These are phyloP conservation scores for Phasia obesa DNA, from an alignment of 2,888 invertebrate genomes.

Conservation along the genomic window DNA sequence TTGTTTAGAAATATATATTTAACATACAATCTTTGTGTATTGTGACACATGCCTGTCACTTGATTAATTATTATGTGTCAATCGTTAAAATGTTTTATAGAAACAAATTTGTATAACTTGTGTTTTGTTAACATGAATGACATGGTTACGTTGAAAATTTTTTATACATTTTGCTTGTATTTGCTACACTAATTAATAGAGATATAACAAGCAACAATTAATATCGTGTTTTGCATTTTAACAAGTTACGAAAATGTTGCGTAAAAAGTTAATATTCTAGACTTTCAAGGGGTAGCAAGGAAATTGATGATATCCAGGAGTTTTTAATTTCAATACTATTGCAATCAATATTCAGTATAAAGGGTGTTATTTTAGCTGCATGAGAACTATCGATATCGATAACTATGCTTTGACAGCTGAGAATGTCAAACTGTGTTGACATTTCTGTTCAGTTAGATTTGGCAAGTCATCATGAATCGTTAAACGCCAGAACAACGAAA, in stretches of 20 bases:
- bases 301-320: background rate
- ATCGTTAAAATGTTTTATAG: slow-evolving; percentile 17
- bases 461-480: too few relatives aligned
- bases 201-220: background rate
- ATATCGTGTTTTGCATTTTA: slow-evolving; percentile 2
- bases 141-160: slow-evolving; percentile 2
- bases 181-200: background rate
- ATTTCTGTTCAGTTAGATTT: too few relatives aligned
- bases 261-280: background rate
- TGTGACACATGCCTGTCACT: slow-evolving; percentile 58
- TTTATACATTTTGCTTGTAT: background rate
- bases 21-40: slow-evolving; percentile 23
- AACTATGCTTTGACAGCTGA: too few relatives aligned
- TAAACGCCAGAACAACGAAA: too few relatives aligned
- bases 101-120: slow-evolving; percentile 8
- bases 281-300: background rate
- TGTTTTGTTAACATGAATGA: slow-evolving; percentile 42
- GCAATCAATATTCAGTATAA: too few relatives aligned
- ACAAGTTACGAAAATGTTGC: background rate
- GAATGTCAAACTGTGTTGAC: too few relatives aligned
- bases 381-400: too few relatives aligned
- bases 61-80: slow-evolving; percentile 64
- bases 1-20: slow-evolving; percentile 15
- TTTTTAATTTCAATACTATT: background rate
- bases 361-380: too few relatives aligned